Conservation (phyloP, 2,888 invertebrate species). For the Hirtodrosophila confusa region DNA sequence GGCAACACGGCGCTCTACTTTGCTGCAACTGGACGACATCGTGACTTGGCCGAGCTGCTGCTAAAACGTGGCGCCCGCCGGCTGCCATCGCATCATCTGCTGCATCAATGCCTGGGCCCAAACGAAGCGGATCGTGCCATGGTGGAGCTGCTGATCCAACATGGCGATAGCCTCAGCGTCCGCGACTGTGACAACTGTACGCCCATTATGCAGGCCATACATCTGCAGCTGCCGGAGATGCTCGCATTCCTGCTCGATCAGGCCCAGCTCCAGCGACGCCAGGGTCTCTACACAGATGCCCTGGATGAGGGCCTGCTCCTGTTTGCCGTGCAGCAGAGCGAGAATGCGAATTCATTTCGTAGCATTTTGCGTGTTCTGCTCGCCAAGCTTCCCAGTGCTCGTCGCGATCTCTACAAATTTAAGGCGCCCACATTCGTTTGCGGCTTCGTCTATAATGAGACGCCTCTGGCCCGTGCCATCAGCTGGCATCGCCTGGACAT, state of each 20-base stretch:
- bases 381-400: slow-evolving; percentile 85
- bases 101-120: slow-evolving; percentile 88
- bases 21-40: slow-evolving; percentile 77
- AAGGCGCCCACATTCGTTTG: slow-evolving; percentile 84
- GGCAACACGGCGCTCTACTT: slow-evolving; percentile 81
- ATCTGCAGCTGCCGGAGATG: slow-evolving; percentile 86
- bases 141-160: slow-evolving; percentile 75
- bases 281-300: slow-evolving; percentile 47
- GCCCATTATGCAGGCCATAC: slow-evolving; percentile 89
- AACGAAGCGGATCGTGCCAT: slow-evolving; percentile 85
- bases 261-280: slow-evolving; percentile 53
- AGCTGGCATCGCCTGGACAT: slow-evolving; percentile 79
- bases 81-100: slow-evolving; percentile 88
- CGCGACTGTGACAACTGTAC: slow-evolving; percentile 86
- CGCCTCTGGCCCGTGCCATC: slow-evolving; percentile 88
- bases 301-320: slow-evolving; percentile 80
- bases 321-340: slow-evolving; percentile 78
- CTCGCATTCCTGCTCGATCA: slow-evolving; percentile 86
- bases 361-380: slow-evolving; percentile 76
- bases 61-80: slow-evolving; percentile 88
- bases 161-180: slow-evolving; percentile 80
- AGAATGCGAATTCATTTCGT: slow-evolving; percentile 66
- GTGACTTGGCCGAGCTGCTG: slow-evolving; percentile 82
- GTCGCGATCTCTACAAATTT: slow-evolving; percentile 76
- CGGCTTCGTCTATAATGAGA: slow-evolving; percentile 85